Percentiles rank a stretch among this genome's conserved stretches.
These are phyloP conservation scores for Spodoptera picta DNA, from an alignment of 2,888 invertebrate species.

Conservation along the genomic window DNA sequence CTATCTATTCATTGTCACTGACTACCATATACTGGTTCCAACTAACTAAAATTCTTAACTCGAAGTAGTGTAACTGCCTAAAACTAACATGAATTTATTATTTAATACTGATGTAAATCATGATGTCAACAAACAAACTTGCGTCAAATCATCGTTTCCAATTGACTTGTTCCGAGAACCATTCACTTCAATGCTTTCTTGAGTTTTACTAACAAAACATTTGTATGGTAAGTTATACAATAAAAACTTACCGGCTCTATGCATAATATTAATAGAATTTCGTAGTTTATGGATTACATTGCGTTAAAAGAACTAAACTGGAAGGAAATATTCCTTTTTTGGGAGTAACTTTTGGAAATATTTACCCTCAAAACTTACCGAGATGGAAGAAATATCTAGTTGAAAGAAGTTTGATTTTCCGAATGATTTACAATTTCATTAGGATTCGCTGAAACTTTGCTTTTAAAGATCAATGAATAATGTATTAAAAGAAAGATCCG, in stretches of 20 bases:
- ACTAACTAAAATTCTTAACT: not conserved
- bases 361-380: not conserved
- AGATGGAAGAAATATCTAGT: constrained; percentile 7
- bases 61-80: not conserved
- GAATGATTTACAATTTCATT: constrained; percentile 1
- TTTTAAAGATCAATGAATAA: constrained; percentile 7
- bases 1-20: constrained; percentile 42
- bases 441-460: not conserved
- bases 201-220: not conserved
- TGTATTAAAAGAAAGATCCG: constrained; percentile 6
- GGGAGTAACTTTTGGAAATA: no score
- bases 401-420: not conserved
- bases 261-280: constrained; percentile 2
- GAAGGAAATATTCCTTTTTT: no score
- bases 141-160: not conserved
- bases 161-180: not conserved
- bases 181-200: not conserved
- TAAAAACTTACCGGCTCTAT: constrained; percentile 11
- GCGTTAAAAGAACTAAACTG: no score
- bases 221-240: constrained; percentile 1
- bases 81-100: not conserved
- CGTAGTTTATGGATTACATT: constrained; percentile 6
- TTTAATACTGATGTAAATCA: not conserved
- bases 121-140: not conserved
- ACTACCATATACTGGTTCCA: constrained; percentile 3